Evolutionary conservation across 23 tunicate genomes (phyloP).

Genomic region (Ascidia mentula): DNA sequence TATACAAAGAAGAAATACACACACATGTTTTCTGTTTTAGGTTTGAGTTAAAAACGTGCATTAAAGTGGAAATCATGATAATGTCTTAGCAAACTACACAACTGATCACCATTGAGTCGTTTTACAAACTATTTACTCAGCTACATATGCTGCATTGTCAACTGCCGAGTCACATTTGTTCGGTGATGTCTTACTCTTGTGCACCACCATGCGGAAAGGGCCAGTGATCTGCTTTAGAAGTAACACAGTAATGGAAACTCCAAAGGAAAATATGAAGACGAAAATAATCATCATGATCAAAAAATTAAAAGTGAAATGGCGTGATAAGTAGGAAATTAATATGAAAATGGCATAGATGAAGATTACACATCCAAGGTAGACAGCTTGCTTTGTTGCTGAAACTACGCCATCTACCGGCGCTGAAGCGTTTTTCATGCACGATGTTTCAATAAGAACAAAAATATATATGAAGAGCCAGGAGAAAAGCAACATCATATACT

Average conservation of each 20-base stretch:
- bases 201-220: conserved; percentile 30
- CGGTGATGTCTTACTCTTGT: too few species aligned
- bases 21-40: too few species aligned
- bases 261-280: conserved; percentile 62
- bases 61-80: too few species aligned
- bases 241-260: conserved; percentile 51
- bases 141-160: too few species aligned
- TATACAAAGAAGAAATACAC: too few species aligned
- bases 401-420: not conserved
- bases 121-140: too few species aligned
- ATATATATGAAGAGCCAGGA: conserved; percentile 77
- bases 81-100: too few species aligned
- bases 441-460: conserved; percentile 51
- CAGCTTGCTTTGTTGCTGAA: conserved; percentile 68
- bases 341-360: conserved; percentile 66
- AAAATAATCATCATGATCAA: conserved; percentile 62
- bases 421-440: conserved; percentile 23
- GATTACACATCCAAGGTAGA: conserved; percentile 46
- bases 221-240: conserved; percentile 73
- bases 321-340: conserved; percentile 34
- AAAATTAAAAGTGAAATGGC: conserved; percentile 21
- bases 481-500: conserved; percentile 59
- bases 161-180: too few species aligned
- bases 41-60: too few species aligned
- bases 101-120: too few species aligned